Percentiles rank a stretch among this genome's conserved stretches.
Conservation (phyloP, 2,888 invertebrate genomes). For the Acronicta aceris region DNA sequence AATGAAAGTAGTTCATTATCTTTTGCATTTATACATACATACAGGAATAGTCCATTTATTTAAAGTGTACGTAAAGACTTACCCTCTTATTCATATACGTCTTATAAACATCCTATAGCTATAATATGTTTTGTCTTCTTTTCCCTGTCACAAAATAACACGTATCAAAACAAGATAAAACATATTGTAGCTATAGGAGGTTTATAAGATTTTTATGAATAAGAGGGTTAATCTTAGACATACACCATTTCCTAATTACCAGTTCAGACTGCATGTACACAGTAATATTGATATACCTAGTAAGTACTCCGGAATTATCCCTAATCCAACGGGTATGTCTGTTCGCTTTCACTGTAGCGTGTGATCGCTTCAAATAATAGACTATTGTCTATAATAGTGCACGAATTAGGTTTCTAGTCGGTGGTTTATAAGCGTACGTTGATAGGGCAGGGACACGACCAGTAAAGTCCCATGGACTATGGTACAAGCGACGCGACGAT, state of each 20-base stretch:
- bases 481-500: not conserved
- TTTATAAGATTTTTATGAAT: too few relatives aligned
- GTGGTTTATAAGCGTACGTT: constrained; percentile 33
- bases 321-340: constrained; percentile 42
- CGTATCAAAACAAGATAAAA: too few relatives aligned
- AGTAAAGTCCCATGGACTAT: not conserved
- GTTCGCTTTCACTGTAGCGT: constrained; percentile 51
- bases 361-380: constrained; percentile 52
- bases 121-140: too few relatives aligned
- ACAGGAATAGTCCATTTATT: too few relatives aligned
- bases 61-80: too few relatives aligned
- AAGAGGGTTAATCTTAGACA: too few relatives aligned
- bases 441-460: constrained; percentile 5
- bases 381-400: constrained; percentile 46
- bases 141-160: too few relatives aligned
- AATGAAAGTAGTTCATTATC: too few relatives aligned
- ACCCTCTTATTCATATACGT: too few relatives aligned
- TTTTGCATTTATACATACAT: too few relatives aligned
- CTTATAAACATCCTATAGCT: too few relatives aligned
- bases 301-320: constrained; percentile 43
- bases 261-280: constrained; percentile 18
- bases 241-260: not conserved
- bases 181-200: too few relatives aligned
- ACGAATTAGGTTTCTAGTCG: constrained; percentile 43
- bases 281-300: constrained; percentile 18